Evolutionary conservation across 2,113 vertebrate genomes (phyloP), one percentile per base, ranked within the genome.

Genomic region (Galemys pyrenaicus): DNA sequence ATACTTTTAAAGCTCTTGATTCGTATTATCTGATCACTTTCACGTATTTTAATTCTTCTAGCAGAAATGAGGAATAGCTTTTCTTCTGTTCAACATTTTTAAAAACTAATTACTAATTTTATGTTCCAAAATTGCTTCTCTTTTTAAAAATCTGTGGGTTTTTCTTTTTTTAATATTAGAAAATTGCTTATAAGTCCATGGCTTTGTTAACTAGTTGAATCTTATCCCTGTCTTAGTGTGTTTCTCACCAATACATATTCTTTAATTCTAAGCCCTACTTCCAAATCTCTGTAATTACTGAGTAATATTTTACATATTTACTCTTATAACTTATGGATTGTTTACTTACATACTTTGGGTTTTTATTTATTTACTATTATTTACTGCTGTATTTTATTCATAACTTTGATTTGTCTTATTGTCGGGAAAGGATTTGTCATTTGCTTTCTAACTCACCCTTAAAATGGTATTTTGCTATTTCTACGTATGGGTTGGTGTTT

Each of bases 101-200:
- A 4, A 70, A 95, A 87, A 65, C 11, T 64, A 65, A 82, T 78
- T n/a, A 51, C 9, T 56, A 82, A 87, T 75, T 73, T 74, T 65
- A 58, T 58, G 67, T 32, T 9, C 58, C 16, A 46, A 88, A 68
- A 54, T 77, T 68, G 28, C 82, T 79, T 54, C 41, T 67, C 20
- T 58, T 62, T 41, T 64, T 39, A 32, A 83, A 81, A 26, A 62
- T 54, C 51, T 65, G 28, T 60, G 9, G 12, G 2, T 54, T 54
- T 54, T 54, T 19, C 49, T 74, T 77, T 90, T 49, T 62, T 95
- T 24, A 93, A 68, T 8, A 49, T 82, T 87, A 77, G n/a, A 62
- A 82, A 20, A 7, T 90, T 91, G 44, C 54, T 58, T 41, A 19
- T 46, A 44, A 39, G 49, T 39, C 28, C 20, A 39, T 41, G 28